A percentile compares a stretch with the other conserved stretches of the same genome.
Conservation (phyloP, 1,140 invertebrate species). For the Drosophila littoralis region DNA sequence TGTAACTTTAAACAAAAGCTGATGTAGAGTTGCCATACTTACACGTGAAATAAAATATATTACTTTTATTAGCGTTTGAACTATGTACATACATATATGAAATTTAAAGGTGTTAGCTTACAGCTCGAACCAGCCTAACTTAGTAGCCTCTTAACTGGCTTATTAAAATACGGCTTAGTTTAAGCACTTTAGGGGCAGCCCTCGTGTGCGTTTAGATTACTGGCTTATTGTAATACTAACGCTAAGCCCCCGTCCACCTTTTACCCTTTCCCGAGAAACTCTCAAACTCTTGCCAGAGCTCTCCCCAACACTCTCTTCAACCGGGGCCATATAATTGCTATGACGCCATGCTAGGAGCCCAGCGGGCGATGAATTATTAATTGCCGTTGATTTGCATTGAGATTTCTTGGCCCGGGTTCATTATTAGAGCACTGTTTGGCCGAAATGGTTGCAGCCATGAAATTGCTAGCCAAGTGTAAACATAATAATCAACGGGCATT, state of each 20-base stretch:
- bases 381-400: constrained; percentile 82
- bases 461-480: constrained; percentile 63
- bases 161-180: too few relatives aligned
- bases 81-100: too few relatives aligned
- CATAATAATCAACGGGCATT: constrained; percentile 79
- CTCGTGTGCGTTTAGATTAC: constrained; percentile 7
- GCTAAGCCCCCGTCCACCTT: not conserved
- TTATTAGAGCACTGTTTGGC: constrained; percentile 47
- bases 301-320: constrained; percentile 8
- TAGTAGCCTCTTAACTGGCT: too few relatives aligned
- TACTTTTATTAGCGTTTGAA: too few relatives aligned
- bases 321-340: constrained; percentile 61
- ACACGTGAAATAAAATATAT: too few relatives aligned
- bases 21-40: too few relatives aligned
- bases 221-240: not conserved
- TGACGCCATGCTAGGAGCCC: constrained; percentile 57
- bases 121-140: not conserved
- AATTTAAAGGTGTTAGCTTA: not conserved
- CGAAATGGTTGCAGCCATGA: constrained; percentile 46
- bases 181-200: not conserved
- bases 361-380: constrained; percentile 81
- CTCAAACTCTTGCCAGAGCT: not conserved
- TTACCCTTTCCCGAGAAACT: constrained; percentile 2
- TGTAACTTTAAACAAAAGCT: not conserved
- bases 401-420: constrained; percentile 65